These are phyloP conservation scores for Dolomedes plantarius DNA, from an alignment of 2,888 invertebrate species.

Conservation along the genomic window DNA sequence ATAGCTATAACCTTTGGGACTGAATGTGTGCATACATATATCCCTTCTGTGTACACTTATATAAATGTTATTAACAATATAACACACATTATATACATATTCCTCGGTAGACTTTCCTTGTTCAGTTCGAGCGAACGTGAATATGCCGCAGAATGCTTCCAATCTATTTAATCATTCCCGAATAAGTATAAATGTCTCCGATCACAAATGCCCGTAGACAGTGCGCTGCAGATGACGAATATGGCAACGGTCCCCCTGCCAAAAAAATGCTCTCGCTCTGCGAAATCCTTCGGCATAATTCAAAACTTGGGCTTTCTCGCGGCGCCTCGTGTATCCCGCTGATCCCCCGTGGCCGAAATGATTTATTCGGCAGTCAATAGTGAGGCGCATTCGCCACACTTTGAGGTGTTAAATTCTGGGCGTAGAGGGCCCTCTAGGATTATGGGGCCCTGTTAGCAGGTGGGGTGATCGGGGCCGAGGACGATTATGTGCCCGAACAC, in stretches of 20 bases:
- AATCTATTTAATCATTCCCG: too few species aligned
- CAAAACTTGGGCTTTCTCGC: constrained; percentile 56
- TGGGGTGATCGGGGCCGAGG: constrained; percentile 63
- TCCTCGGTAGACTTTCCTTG: too few species aligned
- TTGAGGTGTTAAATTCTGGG: constrained; percentile 63
- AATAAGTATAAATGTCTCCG: too few species aligned
- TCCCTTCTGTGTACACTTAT: too few species aligned
- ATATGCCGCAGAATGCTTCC: too few species aligned
- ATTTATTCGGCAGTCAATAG: constrained; percentile 68
- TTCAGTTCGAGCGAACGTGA: too few species aligned
- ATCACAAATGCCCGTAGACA: too few species aligned
- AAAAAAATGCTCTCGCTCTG: constrained; percentile 1
- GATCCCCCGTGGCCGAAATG: constrained; percentile 69
- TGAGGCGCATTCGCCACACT: constrained; percentile 59
- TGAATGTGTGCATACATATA: too few species aligned
- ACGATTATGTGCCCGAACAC: constrained; percentile 57
- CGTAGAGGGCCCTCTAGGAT: constrained; percentile 48
- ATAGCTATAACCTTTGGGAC: too few species aligned
- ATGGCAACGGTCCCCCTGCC: background rate
- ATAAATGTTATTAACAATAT: too few species aligned
- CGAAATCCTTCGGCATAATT: constrained; percentile 62
- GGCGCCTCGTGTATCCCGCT: background rate
- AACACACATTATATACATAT: too few species aligned
- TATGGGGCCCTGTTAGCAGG: constrained; percentile 63
- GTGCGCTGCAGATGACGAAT: too few species aligned